These are phyloP conservation scores for Rostratula benghalensis DNA, from an alignment of 2,113 vertebrate species.

Conservation along the genomic window DNA sequence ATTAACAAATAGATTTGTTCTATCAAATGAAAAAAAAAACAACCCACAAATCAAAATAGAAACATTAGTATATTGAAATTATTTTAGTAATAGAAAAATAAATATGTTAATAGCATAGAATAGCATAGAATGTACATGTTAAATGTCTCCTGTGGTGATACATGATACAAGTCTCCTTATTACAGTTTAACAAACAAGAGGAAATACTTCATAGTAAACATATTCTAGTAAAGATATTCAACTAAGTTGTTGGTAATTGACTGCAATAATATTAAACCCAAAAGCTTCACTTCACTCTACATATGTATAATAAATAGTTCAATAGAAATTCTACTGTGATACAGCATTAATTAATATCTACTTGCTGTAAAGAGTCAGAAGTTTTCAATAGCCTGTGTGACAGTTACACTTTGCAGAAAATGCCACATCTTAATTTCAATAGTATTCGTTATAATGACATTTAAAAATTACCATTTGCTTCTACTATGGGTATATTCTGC, in stretches of 20 bases:
- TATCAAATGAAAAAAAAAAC: background rate
- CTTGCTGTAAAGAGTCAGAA: conserved; percentile 26
- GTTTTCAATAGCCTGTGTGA: conserved; percentile 28
- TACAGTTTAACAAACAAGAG: background rate
- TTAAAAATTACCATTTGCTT: conserved; percentile 15
- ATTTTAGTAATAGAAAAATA: background rate
- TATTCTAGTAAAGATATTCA: conserved; percentile 7
- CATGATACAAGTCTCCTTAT: no score
- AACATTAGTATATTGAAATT: background rate
- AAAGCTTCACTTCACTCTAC: conserved; percentile 9
- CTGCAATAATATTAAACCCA: conserved; percentile 15
- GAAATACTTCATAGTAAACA: background rate
- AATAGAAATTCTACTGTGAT: background rate
- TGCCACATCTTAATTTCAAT: conserved; percentile 46
- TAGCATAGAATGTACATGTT: background rate
- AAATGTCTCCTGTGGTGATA: background rate
- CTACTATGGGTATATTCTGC: conserved; percentile 19
- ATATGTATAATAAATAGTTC: conserved; percentile 24
- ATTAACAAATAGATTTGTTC: background rate
- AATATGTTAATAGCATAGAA: background rate
- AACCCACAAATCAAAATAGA: background rate
- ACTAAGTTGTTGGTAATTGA: conserved; percentile 36
- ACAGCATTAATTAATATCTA: conserved; percentile 50
- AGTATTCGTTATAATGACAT: conserved; percentile 37
- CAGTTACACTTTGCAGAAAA: background rate